Conservation (phyloP, 2,797 vertebrate genomes). For the Streptopelia turtur region DNA sequence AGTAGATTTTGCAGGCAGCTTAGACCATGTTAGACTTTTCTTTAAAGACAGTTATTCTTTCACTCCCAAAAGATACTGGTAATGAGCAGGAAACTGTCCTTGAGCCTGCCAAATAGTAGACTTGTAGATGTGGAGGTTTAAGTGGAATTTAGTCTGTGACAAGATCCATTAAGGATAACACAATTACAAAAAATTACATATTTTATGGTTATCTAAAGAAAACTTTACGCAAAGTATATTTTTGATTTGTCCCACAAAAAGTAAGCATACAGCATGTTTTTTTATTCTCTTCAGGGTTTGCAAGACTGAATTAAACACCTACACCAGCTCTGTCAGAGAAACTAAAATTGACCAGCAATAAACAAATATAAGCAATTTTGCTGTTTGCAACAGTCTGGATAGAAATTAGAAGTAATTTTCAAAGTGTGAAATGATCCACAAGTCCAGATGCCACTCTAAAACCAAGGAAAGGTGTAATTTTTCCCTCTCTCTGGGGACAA, state of each 20-base stretch:
- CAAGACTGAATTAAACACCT: not conserved
- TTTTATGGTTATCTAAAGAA: not conserved
- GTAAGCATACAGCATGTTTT: accelerated
- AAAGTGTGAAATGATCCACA: not conserved
- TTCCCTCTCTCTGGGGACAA: not conserved
- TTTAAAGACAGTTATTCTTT: not conserved
- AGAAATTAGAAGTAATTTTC: not conserved
- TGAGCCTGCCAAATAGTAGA: not conserved
- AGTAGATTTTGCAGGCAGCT: not conserved
- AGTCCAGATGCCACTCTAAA: not conserved
- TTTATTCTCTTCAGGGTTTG: accelerated
- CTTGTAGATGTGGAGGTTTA: not conserved
- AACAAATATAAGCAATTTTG: not conserved
- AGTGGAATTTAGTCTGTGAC: not conserved
- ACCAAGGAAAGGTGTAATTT: not conserved
- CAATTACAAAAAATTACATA: not conserved
- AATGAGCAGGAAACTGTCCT: not conserved
- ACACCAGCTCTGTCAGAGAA: not conserved
- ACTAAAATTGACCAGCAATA: not conserved
- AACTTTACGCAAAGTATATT: not conserved
- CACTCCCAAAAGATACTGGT: not conserved
- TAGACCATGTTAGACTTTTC: not conserved
- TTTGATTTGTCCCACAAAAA: not conserved
- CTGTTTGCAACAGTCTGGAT: not conserved
- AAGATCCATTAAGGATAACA: not conserved